Base-by-base conservation (phyloP, 2,113 vertebrate species). In the Miniopterus natalensis region DNA sequence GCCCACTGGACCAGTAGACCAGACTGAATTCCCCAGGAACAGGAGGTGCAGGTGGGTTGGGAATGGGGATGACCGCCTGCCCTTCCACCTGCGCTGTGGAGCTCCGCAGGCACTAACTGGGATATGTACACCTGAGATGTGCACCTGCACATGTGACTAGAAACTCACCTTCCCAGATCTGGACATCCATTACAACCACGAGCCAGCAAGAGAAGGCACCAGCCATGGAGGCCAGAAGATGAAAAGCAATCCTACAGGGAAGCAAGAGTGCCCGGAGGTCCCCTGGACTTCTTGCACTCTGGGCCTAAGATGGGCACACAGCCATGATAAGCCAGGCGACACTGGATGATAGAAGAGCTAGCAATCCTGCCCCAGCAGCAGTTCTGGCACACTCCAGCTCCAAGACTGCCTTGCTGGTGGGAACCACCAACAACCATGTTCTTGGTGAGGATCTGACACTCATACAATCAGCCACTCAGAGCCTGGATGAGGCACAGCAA, bases 41-140 rank as follows among this genome's bases (percentile, higher is more conserved):
- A 29, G 59, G 36, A 40, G n/a, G 31, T 0, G 0, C 25, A 49
- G 74, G 13, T 20, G 40, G 65, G 10, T 0, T 20, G n/a, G 53
- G 42, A 31, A 27, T 0, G 0, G 57, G 31, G 49, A 47, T 0
- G 5, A 23, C 53, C 29, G 66, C 88, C n/a, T 13, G 78, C 55
- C 51, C 59, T 63, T 47, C 25, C 36, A 23, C 15, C 49, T n/a
- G 3, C 2, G 0, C 51, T 29, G 73, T 6, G 1, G 36, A 31
- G 55, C 13, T n/a, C 63, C 31, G 29, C 47, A 10, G 27, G 42
- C 78, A 70, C 66, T 17, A 2, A 36, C 20, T 0, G 25, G 20
- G 1, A 13, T 0, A 0, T 5, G 2, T 1, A 1, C 9, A n/a
- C 36, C n/a, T 53, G 42, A 18, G 11, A 31, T 0, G 10, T 36